phyloP scores from a whole-genome alignment of 2,888 invertebrate species.

The Endomychus coccineus region DNA sequence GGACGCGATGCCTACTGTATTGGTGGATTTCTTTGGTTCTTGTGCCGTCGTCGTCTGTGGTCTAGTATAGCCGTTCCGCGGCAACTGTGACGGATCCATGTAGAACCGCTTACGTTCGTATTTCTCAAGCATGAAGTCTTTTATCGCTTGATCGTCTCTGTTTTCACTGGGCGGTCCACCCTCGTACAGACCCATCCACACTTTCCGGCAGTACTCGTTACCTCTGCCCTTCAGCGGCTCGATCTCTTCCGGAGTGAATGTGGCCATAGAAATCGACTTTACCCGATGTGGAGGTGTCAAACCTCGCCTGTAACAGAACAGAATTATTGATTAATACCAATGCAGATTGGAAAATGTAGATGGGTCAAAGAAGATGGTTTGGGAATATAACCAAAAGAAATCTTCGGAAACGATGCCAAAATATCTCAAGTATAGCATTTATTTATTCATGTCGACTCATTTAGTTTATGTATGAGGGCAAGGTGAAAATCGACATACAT shows the following conservation, averaged over 20 bases:
- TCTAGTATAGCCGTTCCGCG: conserved; percentile 17
- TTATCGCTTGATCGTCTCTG: conserved; percentile 83
- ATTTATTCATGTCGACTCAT: no score
- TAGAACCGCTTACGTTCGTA: conserved; percentile 84
- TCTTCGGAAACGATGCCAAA: no score
- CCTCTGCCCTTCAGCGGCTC: conserved; percentile 83
- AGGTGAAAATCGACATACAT: no score
- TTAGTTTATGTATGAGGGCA: no score
- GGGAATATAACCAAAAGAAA: no score
- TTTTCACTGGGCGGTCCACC: conserved; percentile 59
- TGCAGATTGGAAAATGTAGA: no score
- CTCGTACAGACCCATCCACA: conserved; percentile 89
- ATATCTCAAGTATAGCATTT: no score
- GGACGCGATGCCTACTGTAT: conserved; percentile 14
- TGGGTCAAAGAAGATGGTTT: no score
- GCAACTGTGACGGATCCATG: conserved; percentile 29
- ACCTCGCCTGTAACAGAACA: conserved; percentile 70
- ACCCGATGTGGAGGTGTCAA: conserved; percentile 96
- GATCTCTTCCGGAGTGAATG: conserved; percentile 91
- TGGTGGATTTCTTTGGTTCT: conserved; percentile 9
- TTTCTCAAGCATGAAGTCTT: conserved; percentile 90
- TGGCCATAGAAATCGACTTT: conserved; percentile 98
- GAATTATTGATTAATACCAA: no score
- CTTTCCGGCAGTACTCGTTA: conserved; percentile 87
- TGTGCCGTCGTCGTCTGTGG: conserved; percentile 1